These are phyloP conservation scores for Drosophila mayri DNA, from an alignment of 1,140 invertebrate species.

Conservation along the genomic window DNA sequence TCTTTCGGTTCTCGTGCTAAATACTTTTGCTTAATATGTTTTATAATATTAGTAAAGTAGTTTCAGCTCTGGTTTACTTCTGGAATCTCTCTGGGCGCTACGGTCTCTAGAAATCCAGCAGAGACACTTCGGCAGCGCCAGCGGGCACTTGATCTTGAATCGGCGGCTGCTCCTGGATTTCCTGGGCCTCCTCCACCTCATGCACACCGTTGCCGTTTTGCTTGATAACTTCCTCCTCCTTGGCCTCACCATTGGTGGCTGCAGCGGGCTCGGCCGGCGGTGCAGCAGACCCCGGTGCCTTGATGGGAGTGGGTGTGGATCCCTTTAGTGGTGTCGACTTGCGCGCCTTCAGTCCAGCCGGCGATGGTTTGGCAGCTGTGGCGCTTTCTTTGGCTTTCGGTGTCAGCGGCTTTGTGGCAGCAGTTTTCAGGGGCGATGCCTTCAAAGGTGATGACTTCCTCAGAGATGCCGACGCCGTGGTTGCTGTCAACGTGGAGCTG, in stretches of 20 bases:
- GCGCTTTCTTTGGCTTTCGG: slow-evolving; percentile 70
- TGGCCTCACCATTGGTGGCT: slow-evolving; percentile 46
- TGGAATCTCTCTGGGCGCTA: slow-evolving; percentile 3
- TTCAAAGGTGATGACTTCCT: slow-evolving; percentile 56
- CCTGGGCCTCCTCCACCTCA: slow-evolving; percentile 36
- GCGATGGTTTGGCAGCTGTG: slow-evolving; percentile 48
- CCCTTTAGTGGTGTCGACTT: slow-evolving; percentile 46
- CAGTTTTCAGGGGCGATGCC: slow-evolving; percentile 16
- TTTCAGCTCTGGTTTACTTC: slow-evolving; percentile 15
- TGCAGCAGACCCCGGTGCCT: slow-evolving; percentile 9
- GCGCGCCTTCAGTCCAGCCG: slow-evolving; percentile 40
- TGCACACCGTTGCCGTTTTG: slow-evolving; percentile 57
- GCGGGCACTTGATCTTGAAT: slow-evolving; percentile 16
- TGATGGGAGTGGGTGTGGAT: slow-evolving; percentile 18
- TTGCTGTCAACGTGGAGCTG: slow-evolving; percentile 18
- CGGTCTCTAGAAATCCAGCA: slow-evolving; percentile 61
- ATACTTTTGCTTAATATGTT: slow-evolving; percentile 74
- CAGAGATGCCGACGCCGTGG: slow-evolving; percentile 24
- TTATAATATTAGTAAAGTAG: slow-evolving; percentile 78
- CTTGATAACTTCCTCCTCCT: slow-evolving; percentile 24
- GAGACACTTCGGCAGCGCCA: slow-evolving; percentile 40
- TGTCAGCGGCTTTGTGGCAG: slow-evolving; percentile 56
- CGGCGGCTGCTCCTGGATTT: slow-evolving; percentile 20
- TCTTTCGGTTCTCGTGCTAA: slow-evolving; percentile 9
- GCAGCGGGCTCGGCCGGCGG: slow-evolving; percentile 3